Evolutionary conservation across 2,797 vertebrate species (phyloP).

Genomic region (Microhierax caerulescens): DNA sequence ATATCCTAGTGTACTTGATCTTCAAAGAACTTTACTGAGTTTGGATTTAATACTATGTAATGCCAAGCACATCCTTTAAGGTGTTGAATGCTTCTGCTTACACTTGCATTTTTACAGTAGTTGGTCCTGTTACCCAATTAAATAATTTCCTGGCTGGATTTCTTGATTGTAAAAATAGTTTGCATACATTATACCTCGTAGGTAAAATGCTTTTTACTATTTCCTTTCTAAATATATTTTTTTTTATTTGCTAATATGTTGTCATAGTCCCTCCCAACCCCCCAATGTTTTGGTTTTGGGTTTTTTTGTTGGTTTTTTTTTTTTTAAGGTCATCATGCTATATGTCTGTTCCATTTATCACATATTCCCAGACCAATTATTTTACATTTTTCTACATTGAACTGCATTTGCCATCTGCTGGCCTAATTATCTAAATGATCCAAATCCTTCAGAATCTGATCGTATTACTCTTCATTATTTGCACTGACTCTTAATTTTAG

Average conservation of each 20-base stretch:
- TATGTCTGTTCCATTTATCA: slow-evolving; percentile 15
- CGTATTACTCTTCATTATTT: slow-evolving; percentile 14
- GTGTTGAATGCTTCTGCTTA: neutral
- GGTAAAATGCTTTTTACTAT: neutral
- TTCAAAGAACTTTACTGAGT: neutral
- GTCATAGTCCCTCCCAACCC: neutral
- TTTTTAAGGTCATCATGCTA: neutral
- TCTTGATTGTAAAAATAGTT: neutral
- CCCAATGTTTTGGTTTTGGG: too few relatives aligned
- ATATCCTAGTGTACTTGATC: neutral
- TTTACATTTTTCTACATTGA: slow-evolving; percentile 5
- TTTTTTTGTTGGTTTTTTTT: neutral
- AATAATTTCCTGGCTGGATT: neutral
- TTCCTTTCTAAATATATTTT: neutral
- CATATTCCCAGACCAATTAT: slow-evolving; percentile 12
- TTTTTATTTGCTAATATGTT: neutral
- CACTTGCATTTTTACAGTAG: neutral
- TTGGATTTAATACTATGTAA: neutral
- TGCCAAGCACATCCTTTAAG: neutral
- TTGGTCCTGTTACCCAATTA: neutral
- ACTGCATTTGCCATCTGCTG: slow-evolving; percentile 17
- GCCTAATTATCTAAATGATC: slow-evolving; percentile 27
- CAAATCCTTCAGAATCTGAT: slow-evolving; percentile 39
- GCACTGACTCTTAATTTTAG: neutral
- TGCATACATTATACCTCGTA: neutral